Percentiles rank a stretch among this genome's conserved stretches.
These are phyloP conservation scores for Ichneumoninae sp. DNA, from an alignment of 2,888 invertebrate genomes.

Conservation along the genomic window DNA sequence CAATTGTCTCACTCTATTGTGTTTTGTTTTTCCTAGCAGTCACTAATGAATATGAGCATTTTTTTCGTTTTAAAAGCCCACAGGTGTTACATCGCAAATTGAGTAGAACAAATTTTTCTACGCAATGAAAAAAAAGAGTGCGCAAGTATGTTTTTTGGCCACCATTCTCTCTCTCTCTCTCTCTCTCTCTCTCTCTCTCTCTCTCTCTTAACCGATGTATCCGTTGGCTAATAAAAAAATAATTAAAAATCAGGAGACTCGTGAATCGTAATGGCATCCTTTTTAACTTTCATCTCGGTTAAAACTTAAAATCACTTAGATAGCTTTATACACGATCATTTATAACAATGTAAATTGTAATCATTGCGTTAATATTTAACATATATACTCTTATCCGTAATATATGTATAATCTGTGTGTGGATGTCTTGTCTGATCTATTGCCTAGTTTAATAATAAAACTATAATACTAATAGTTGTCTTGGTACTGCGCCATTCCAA, in stretches of 20 bases:
- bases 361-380: constrained; percentile 84
- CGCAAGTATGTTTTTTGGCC: constrained; percentile 19
- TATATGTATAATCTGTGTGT: constrained; percentile 78
- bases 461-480: constrained; percentile 83
- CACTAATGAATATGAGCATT: constrained; percentile 69
- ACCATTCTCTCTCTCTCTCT: constrained; percentile 26
- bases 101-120: constrained; percentile 49
- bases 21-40: constrained; percentile 27
- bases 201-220: constrained; percentile 48
- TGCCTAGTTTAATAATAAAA: constrained; percentile 81
- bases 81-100: constrained; percentile 12
- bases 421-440: constrained; percentile 81
- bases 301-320: constrained; percentile 84
- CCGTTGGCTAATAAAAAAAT: constrained; percentile 66
- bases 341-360: constrained; percentile 84
- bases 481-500: constrained; percentile 72
- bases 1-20: constrained; percentile 62
- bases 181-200: constrained; percentile 32
- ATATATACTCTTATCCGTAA: constrained; percentile 83
- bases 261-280: constrained; percentile 82
- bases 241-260: constrained; percentile 74
- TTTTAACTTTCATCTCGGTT: constrained; percentile 81
- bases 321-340: constrained; percentile 84
- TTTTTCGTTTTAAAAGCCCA: constrained; percentile 67
- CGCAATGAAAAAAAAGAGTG: constrained; percentile 59